Evolutionary conservation across 2,888 invertebrate genomes (phyloP).

Genomic region (Caenorhabditis sp.): DNA sequence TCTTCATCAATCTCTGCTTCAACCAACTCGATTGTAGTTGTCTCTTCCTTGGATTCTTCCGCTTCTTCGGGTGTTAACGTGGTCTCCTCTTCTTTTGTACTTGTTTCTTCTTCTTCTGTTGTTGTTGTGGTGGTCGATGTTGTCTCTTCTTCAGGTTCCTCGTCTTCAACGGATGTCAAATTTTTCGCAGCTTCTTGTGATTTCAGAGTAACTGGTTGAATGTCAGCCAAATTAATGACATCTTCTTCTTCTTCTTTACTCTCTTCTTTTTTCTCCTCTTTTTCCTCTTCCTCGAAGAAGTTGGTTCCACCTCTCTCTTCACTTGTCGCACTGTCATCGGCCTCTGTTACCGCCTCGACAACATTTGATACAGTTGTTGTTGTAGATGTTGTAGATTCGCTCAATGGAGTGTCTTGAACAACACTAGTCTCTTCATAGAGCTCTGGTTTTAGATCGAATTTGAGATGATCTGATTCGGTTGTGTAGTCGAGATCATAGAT

Average conservation of each 20-base stretch:
- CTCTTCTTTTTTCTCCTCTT: constrained; percentile 22
- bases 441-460: constrained; percentile 54
- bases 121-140: constrained; percentile 9
- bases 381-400: neutral
- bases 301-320: constrained; percentile 48
- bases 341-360: neutral
- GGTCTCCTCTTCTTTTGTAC: constrained; percentile 14
- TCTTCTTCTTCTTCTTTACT: constrained; percentile 10
- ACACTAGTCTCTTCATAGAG: constrained; percentile 29
- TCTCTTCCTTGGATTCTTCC: constrained; percentile 31
- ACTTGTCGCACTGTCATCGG: constrained; percentile 23
- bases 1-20: constrained; percentile 14
- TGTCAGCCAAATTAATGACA: neutral
- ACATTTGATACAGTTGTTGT: neutral
- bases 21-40: constrained; percentile 23
- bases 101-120: constrained; percentile 24
- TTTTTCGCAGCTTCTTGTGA: constrained; percentile 39
- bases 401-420: constrained; percentile 8
- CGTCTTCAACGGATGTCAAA: constrained; percentile 20
- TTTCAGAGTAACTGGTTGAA: constrained; percentile 29
- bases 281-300: constrained; percentile 49
- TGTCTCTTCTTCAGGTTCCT: constrained; percentile 20
- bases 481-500: constrained; percentile 48
- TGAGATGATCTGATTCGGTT: constrained; percentile 55
- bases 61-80: constrained; percentile 4